phyloP scores from a whole-genome alignment of 1,140 invertebrate genomes.

The Leptinotarsa lineolata region DNA sequence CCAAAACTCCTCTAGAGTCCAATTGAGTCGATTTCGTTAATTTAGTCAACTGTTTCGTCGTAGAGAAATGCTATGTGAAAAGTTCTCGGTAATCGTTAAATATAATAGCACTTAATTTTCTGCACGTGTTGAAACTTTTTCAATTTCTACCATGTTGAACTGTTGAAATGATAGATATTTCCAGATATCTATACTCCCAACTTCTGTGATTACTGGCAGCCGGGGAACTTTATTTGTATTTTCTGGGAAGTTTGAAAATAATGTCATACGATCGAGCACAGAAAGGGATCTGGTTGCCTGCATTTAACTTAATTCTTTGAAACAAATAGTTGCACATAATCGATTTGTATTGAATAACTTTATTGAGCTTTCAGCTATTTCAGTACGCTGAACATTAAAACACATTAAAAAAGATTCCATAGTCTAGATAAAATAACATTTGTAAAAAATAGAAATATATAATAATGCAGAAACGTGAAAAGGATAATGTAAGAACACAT shows the following conservation, averaged over 20 bases:
- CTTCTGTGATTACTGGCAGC: neutral
- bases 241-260: neutral
- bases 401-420: too few relatives aligned
- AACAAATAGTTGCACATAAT: too few relatives aligned
- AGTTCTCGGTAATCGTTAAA: neutral
- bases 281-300: too few relatives aligned
- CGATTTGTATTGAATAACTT: too few relatives aligned
- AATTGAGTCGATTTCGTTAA: neutral
- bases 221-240: neutral
- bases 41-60: neutral
- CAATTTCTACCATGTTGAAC: neutral
- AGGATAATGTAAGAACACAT: too few relatives aligned
- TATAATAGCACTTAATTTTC: neutral
- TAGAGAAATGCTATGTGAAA: neutral
- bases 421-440: too few relatives aligned
- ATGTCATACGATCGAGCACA: neutral
- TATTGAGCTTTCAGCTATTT: too few relatives aligned
- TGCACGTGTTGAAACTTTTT: slow-evolving; percentile 3
- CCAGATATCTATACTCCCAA: neutral
- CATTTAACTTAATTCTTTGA: too few relatives aligned
- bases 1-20: too few relatives aligned
- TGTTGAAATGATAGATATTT: neutral
- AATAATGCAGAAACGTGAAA: too few relatives aligned
- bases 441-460: too few relatives aligned
- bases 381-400: too few relatives aligned